Evolutionary conservation across 2,113 vertebrate species (phyloP).

Genomic region (Emydura subglobosa): DNA sequence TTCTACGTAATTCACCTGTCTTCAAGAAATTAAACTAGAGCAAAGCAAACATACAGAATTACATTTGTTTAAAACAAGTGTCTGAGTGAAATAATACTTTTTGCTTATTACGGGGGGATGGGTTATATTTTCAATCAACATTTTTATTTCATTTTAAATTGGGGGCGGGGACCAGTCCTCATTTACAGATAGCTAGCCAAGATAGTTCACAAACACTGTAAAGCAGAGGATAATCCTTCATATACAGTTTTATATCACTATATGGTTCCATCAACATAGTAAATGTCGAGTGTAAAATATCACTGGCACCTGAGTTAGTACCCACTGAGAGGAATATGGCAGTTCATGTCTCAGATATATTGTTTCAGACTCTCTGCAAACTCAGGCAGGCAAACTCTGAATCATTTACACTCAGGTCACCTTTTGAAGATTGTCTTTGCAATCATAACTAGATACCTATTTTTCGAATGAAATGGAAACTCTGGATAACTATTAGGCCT

Average conservation of each 20-base stretch:
- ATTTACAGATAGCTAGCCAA: neutral
- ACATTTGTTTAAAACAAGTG: neutral
- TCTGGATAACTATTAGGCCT: neutral
- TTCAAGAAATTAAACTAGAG: neutral
- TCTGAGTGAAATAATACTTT: neutral
- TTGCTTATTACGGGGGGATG: neutral
- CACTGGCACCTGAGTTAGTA: accelerated
- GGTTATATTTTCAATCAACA: neutral
- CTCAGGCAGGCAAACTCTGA: neutral
- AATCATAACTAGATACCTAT: neutral
- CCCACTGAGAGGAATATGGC: accelerated
- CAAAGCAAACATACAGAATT: accelerated
- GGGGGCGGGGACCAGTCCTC: too few relatives aligned
- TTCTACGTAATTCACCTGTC: neutral
- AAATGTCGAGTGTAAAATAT: accelerated
- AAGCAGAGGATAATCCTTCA: neutral
- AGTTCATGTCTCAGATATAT: accelerated
- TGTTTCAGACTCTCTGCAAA: neutral
- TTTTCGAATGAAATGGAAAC: neutral
- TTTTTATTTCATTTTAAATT: neutral
- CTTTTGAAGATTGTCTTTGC: neutral
- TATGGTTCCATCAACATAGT: accelerated
- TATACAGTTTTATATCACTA: accelerated
- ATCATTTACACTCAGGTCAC: neutral
- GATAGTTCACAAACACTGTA: neutral